These are phyloP conservation scores for Andrena praecox DNA, from an alignment of 2,888 invertebrate genomes.

Conservation along the genomic window DNA sequence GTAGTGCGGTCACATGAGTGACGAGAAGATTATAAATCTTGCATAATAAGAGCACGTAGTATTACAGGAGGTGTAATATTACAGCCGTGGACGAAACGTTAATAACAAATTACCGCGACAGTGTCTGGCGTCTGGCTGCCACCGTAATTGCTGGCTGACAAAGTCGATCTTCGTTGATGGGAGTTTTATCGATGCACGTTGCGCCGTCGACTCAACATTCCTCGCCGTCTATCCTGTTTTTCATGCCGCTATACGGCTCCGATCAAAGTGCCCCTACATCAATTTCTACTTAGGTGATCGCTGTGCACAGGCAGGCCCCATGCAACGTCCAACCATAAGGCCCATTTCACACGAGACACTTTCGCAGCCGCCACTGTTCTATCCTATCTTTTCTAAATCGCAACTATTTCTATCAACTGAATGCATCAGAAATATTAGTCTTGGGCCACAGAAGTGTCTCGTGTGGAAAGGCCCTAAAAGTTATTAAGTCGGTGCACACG, in stretches of 20 bases:
- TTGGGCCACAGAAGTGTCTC: no score
- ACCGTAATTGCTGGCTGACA: conserved; percentile 27
- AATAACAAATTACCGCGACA: conserved; percentile 2
- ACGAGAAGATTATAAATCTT: not conserved
- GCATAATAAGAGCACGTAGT: not conserved
- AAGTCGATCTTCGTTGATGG: conserved; percentile 10
- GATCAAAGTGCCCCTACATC: conserved; percentile 28
- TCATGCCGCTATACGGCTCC: not conserved
- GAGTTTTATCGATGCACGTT: conserved; percentile 10
- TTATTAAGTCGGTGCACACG: no score
- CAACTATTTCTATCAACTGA: no score
- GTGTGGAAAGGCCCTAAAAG: no score
- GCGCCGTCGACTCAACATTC: not conserved
- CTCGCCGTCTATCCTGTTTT: not conserved
- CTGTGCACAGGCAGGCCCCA: not conserved
- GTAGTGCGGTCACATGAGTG: no score
- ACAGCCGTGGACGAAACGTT: not conserved
- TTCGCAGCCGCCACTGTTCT: no score
- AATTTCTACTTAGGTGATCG: conserved; percentile 22
- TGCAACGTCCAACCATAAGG: not conserved
- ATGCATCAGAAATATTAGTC: no score
- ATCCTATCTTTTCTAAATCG: no score
- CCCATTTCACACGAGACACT: no score
- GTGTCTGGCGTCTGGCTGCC: not conserved
- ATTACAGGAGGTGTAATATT: not conserved